Evolutionary conservation across 2,113 vertebrate species (phyloP).

Genomic region (Sigmodon hispidus): DNA sequence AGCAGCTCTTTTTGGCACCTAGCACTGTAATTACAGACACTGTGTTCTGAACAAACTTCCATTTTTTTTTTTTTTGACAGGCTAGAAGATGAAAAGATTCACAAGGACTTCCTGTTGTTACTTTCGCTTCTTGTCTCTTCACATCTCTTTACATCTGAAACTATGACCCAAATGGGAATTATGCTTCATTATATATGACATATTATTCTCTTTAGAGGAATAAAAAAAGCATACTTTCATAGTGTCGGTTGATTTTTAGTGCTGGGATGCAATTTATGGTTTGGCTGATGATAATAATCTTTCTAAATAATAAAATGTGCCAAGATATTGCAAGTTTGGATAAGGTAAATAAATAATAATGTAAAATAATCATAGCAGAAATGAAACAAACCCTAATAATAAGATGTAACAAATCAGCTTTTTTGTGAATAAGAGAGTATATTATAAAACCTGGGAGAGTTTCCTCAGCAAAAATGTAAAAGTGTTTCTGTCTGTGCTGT

Average conservation of each 20-base stretch:
- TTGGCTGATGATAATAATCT: slow-evolving; percentile 25
- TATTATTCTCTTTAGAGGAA: slow-evolving; percentile 40
- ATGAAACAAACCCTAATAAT: slow-evolving; percentile 33
- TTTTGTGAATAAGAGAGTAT: background rate
- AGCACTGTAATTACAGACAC: slow-evolving; percentile 67
- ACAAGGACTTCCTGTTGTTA: slow-evolving; percentile 64
- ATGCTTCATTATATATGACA: slow-evolving; percentile 58
- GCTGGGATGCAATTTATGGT: slow-evolving; percentile 43
- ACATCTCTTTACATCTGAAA: slow-evolving; percentile 56
- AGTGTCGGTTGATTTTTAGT: slow-evolving; percentile 46
- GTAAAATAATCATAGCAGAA: slow-evolving; percentile 39
- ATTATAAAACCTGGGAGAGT: slow-evolving; percentile 6
- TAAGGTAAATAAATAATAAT: slow-evolving; percentile 43
- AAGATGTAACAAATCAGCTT: background rate
- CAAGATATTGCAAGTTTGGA: slow-evolving; percentile 2
- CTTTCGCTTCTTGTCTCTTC: slow-evolving; percentile 50
- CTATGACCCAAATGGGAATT: slow-evolving; percentile 71
- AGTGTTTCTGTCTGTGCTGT: background rate
- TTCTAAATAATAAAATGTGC: slow-evolving; percentile 49
- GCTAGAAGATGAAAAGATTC: slow-evolving; percentile 63
- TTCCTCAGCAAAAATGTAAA: background rate
- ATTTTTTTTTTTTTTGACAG: slow-evolving; percentile 67
- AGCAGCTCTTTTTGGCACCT: slow-evolving; percentile 65
- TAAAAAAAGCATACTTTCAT: slow-evolving; percentile 40
- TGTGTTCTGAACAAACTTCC: slow-evolving; percentile 56